Evolutionary conservation across 2,888 invertebrate genomes (phyloP).

Genomic region (Aethes cnicana): DNA sequence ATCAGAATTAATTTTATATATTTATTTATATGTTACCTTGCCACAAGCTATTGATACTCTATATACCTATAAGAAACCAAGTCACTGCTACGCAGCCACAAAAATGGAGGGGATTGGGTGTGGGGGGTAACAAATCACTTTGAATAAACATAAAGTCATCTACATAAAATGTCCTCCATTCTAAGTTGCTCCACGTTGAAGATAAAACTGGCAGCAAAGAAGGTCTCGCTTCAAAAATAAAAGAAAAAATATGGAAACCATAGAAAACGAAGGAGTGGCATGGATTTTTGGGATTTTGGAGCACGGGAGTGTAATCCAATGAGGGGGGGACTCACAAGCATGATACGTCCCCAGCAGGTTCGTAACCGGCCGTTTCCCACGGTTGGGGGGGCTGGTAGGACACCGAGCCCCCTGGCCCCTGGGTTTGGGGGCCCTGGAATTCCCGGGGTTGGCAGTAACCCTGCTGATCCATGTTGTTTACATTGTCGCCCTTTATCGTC

Average conservation of each 20-base stretch:
- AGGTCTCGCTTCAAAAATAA: no score
- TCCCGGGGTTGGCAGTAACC: slow-evolving; percentile 68
- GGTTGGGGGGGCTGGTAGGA: slow-evolving; percentile 49
- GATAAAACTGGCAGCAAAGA: no score
- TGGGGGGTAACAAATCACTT: slow-evolving; percentile 21
- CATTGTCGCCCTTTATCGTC: slow-evolving; percentile 78
- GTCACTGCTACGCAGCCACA: slow-evolving; percentile 80
- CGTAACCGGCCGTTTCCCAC: slow-evolving; percentile 74
- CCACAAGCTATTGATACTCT: slow-evolving; percentile 72
- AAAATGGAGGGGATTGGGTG: slow-evolving; percentile 35
- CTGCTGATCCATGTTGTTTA: slow-evolving; percentile 77
- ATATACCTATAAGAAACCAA: slow-evolving; percentile 79
- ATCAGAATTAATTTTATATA: slow-evolving; percentile 47
- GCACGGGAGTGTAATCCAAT: slow-evolving; percentile 58
- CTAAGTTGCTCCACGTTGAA: no score
- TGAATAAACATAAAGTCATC: slow-evolving; percentile 4
- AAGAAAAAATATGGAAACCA: slow-evolving; percentile 12
- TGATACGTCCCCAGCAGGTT: slow-evolving; percentile 77
- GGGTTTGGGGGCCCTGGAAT: slow-evolving; percentile 61
- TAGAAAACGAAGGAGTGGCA: slow-evolving; percentile 27
- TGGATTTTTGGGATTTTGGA: slow-evolving; percentile 44
- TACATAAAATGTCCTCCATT: no score
- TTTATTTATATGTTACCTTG: slow-evolving; percentile 65
- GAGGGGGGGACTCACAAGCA: slow-evolving; percentile 79
- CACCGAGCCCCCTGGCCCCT: slow-evolving; percentile 53